phyloP scores from a whole-genome alignment of 1,140 invertebrate genomes.

The Meloidogyne chitwoodi region DNA sequence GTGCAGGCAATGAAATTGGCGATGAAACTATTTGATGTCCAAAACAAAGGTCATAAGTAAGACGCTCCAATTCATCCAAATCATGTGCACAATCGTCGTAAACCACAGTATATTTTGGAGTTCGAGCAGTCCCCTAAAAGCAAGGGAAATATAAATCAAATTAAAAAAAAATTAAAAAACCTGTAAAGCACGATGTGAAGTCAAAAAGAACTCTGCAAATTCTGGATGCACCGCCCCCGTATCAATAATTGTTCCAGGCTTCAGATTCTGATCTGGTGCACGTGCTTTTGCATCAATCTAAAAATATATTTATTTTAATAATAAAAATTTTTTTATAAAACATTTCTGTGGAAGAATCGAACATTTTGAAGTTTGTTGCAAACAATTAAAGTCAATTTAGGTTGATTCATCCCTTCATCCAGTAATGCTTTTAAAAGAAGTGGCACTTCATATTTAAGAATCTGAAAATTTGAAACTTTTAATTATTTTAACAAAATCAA shows the following conservation, averaged over 20 bases:
- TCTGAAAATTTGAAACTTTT: too few relatives aligned
- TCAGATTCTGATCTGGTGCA: conserved; percentile 36
- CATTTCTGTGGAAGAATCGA: conserved; percentile 32
- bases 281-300: conserved; percentile 25
- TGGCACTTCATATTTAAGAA: conserved; percentile 34
- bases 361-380: conserved; percentile 36
- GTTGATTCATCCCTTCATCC: background rate
- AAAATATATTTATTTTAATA: background rate
- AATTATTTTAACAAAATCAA: too few relatives aligned
- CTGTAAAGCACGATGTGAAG: conserved; percentile 35
- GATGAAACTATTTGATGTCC: conserved; percentile 39
- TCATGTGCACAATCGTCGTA: conserved; percentile 26
- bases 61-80: conserved; percentile 19
- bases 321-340: background rate
- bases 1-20: conserved; percentile 21
- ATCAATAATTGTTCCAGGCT: conserved; percentile 36
- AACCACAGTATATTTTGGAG: conserved; percentile 36
- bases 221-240: conserved; percentile 34
- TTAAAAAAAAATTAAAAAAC: conserved; percentile 13
- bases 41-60: conserved; percentile 43
- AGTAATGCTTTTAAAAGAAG: conserved; percentile 16
- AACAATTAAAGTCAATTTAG: conserved; percentile 33
- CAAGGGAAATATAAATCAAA: conserved; percentile 4
- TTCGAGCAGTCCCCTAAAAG: conserved; percentile 43
- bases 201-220: conserved; percentile 40